These are phyloP conservation scores for Onthophagus sagittarius DNA, from an alignment of 2,888 invertebrate genomes.

Conservation along the genomic window DNA sequence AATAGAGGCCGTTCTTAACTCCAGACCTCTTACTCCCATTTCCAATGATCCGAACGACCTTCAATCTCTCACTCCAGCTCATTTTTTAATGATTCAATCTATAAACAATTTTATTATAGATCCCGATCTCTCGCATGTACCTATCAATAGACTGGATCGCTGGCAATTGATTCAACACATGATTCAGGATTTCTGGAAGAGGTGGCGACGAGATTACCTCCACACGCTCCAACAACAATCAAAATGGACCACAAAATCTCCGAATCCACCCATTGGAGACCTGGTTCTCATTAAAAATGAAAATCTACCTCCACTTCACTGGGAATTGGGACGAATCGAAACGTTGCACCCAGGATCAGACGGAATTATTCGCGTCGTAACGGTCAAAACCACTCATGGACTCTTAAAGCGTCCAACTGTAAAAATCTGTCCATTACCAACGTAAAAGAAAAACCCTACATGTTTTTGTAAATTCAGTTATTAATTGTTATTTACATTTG, in stretches of 20 bases:
- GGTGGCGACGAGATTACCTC: too few relatives aligned
- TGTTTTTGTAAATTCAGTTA: too few relatives aligned
- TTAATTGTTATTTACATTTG: too few relatives aligned
- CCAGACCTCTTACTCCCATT: constrained; percentile 23
- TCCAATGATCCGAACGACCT: constrained; percentile 25
- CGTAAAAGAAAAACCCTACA: too few relatives aligned
- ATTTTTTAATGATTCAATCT: constrained; percentile 26
- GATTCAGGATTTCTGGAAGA: constrained; percentile 33
- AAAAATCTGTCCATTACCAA: neutral
- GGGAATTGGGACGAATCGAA: neutral
- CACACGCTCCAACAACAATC: constrained; percentile 28
- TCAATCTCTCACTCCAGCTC: constrained; percentile 23
- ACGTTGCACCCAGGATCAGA: neutral
- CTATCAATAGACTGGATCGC: constrained; percentile 26
- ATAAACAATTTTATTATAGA: constrained; percentile 28
- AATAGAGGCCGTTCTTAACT: constrained; percentile 27
- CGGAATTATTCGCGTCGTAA: neutral
- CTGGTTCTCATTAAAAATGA: neutral
- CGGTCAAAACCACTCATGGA: neutral
- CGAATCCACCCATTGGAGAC: neutral
- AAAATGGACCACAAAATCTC: constrained; percentile 25
- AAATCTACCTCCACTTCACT: neutral
- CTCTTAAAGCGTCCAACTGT: neutral
- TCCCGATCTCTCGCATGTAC: constrained; percentile 22
- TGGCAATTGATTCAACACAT: constrained; percentile 26